Conservation (phyloP, 2,797 vertebrate species). For the Eremophila alpestris region DNA sequence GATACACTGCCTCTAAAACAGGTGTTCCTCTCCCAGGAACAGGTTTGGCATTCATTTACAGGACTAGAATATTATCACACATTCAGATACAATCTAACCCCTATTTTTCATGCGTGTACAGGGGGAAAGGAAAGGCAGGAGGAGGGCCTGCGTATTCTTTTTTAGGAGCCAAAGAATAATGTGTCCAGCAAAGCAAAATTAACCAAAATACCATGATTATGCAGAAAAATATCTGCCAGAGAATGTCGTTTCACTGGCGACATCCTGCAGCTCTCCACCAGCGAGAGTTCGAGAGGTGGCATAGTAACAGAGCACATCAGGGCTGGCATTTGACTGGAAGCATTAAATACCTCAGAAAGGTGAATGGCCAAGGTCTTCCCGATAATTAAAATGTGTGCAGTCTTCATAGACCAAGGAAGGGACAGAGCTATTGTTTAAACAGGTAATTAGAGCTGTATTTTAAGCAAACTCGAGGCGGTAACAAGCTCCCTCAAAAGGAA, state of each 20-base stretch:
- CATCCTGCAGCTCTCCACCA: slow-evolving; percentile 67
- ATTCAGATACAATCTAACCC: background rate
- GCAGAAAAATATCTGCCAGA: slow-evolving; percentile 66
- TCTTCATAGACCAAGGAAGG: slow-evolving; percentile 59
- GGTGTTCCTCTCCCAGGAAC: background rate
- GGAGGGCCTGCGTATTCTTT: background rate
- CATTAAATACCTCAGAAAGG: slow-evolving; percentile 76
- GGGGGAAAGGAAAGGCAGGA: background rate
- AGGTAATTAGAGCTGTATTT: slow-evolving; percentile 64
- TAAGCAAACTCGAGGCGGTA: background rate
- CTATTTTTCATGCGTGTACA: background rate
- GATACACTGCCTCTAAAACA: background rate
- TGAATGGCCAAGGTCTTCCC: slow-evolving; percentile 72
- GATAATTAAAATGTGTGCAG: slow-evolving; percentile 75
- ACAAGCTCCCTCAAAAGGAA: background rate
- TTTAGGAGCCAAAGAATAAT: slow-evolving; percentile 31
- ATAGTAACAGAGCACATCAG: slow-evolving; percentile 72
- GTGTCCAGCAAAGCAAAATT: slow-evolving; percentile 45
- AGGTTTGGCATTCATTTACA: background rate
- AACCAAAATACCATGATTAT: slow-evolving; percentile 74
- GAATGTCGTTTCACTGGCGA: slow-evolving; percentile 41
- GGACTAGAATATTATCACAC: background rate
- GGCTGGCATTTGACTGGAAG: slow-evolving; percentile 76
- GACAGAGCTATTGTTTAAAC: slow-evolving; percentile 60
- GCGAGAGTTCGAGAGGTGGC: slow-evolving; percentile 69